phyloP scores from a whole-genome alignment of 2,888 invertebrate species.

The Pecten maximus region DNA sequence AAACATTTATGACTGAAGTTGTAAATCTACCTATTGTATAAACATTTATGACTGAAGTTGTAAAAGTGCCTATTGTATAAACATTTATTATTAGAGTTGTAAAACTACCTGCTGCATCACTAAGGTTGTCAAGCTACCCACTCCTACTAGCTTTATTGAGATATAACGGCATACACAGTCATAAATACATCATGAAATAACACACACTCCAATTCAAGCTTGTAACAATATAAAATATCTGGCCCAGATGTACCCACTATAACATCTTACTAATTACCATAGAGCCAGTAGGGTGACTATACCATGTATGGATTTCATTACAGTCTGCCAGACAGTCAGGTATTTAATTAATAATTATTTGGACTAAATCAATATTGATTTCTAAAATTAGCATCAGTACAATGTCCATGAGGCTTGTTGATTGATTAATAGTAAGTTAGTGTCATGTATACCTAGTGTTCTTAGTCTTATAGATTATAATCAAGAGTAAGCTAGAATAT shows the following conservation, averaged over 20 bases:
- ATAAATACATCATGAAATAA: neutral
- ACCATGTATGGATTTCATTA: neutral
- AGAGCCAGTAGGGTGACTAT: neutral
- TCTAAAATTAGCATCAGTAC: conserved; percentile 27
- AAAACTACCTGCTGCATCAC: no score
- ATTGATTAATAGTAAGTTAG: neutral
- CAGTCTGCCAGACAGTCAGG: neutral
- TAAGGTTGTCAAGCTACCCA: no score
- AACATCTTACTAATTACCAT: neutral
- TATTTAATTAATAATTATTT: conserved; percentile 30
- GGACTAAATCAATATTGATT: conserved; percentile 19
- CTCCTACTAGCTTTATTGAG: no score
- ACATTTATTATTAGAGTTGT: no score
- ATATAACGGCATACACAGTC: neutral
- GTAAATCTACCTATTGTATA: no score
- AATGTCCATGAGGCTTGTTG: conserved; percentile 18
- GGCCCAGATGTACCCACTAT: neutral
- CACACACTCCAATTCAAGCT: neutral
- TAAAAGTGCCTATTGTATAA: no score
- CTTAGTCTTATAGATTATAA: no score
- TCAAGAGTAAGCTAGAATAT: no score
- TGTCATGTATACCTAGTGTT: neutral
- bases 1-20: no score
- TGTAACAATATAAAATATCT: neutral
- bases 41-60: no score